phyloP scores from a whole-genome alignment of 2,113 vertebrate species.

The Rhinoderma darwinii region DNA sequence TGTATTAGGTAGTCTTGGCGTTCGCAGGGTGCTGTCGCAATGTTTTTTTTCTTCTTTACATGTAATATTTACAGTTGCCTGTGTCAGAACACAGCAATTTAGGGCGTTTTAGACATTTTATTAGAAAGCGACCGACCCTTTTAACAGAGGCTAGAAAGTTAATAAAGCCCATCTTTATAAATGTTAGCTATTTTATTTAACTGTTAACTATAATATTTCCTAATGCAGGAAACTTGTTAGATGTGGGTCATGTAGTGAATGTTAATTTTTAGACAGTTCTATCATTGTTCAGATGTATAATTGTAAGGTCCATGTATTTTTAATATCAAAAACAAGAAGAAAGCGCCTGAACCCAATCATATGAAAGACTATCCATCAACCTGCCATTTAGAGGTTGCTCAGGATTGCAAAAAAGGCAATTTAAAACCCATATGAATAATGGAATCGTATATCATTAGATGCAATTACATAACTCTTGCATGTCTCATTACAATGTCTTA shows the following conservation, averaged over 20 bases:
- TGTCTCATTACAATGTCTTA: slow-evolving; percentile 51
- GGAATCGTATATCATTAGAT: slow-evolving; percentile 35
- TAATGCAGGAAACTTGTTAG: background rate
- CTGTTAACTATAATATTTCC: too few relatives aligned
- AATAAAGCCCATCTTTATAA: too few relatives aligned
- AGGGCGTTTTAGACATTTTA: too few relatives aligned
- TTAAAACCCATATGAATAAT: slow-evolving; percentile 31
- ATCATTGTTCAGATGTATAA: slow-evolving; percentile 4
- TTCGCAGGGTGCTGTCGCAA: too few relatives aligned
- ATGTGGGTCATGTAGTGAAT: background rate
- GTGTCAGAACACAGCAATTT: too few relatives aligned
- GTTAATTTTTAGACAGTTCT: background rate
- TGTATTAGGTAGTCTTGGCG: too few relatives aligned
- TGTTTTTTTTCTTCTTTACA: too few relatives aligned
- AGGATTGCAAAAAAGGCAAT: slow-evolving; percentile 35
- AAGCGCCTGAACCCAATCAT: slow-evolving; percentile 21
- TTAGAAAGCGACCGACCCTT: too few relatives aligned
- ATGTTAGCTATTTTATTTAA: too few relatives aligned
- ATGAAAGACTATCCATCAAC: slow-evolving; percentile 26
- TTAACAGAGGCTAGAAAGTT: too few relatives aligned
- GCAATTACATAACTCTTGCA: slow-evolving; percentile 38
- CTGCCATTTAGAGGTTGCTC: slow-evolving; percentile 40
- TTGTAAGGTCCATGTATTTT: slow-evolving; percentile 25
- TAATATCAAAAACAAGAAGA: slow-evolving; percentile 13
- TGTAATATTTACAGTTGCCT: too few relatives aligned